Base-by-base conservation (phyloP, 2,888 invertebrate species). In the Lithodes maja region DNA sequence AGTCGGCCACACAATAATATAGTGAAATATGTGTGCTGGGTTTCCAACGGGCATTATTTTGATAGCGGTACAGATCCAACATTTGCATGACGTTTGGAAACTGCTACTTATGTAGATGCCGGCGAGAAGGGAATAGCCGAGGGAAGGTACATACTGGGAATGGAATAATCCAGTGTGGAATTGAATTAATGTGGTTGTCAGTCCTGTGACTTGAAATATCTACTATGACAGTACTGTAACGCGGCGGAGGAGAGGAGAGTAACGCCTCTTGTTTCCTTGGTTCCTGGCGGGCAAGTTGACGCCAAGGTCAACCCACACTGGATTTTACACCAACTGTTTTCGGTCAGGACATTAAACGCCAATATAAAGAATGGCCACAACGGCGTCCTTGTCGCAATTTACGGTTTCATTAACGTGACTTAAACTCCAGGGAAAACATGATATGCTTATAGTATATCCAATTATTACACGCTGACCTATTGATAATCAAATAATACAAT, bases 151-250 rank as follows among this genome's bases (percentile, higher is more conserved):
- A 88, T 75, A 84, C 84, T 82, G 88, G 84, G 84, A 84, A 84
- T 84, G 88, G 88, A 88, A 88, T 88, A 88, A 88, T 88, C 88
- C 84, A 71, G 84, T 84, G 84, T 88, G 88, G 88, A 88, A 88
- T 88, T 88, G 88, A 88, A 88, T 88, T 88, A 84, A 88, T 88
- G 88, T 88, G 88, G 88, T 85, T 88, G 88, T 88, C 88, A 81
- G 84, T 68, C 84, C 82, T 88, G 84, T 88, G 88, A 88, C 88
- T 88, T 88, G 88, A 88, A 88, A 88, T 88, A 88, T 88, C 88
- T 84, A 88, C 88, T 84, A 81, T 81, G 74, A 84, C 88, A 88
- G 83, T 88, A 84, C 84, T 88, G 88, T 88, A 84, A 84, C 81
- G 84, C 82, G 79, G 86, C 53, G 81, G 52, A 81, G 74, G 52